Conservation (phyloP, 2,113 vertebrate species). For the Podarcis raffonei region DNA sequence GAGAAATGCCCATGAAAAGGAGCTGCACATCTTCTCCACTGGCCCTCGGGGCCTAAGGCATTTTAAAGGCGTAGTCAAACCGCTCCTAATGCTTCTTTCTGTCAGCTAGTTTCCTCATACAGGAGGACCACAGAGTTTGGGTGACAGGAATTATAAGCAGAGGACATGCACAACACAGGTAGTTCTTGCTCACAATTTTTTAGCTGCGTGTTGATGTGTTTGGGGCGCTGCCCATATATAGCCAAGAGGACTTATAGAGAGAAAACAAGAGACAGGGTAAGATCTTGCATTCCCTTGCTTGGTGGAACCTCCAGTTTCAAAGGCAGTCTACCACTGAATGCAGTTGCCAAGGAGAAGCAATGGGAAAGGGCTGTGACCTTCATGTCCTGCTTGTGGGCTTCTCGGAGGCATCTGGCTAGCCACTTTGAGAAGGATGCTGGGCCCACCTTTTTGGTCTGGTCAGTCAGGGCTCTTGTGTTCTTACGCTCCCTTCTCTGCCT, state of each 20-base stretch:
- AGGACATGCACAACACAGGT: background rate
- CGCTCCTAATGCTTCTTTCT: background rate
- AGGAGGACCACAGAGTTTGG: background rate
- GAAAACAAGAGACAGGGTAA: background rate
- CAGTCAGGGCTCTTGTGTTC: too few relatives aligned
- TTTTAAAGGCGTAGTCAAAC: background rate
- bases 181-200: background rate
- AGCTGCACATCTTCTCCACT: background rate
- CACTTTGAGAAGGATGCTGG: too few relatives aligned
- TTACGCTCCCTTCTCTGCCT: background rate
- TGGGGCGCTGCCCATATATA: background rate
- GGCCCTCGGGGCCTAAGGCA: background rate
- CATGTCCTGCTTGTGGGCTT: background rate
- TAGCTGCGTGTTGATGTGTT: background rate
- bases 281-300: background rate
- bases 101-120: background rate
- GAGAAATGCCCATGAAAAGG: background rate
- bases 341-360: background rate
- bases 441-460: too few relatives aligned
- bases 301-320: background rate
- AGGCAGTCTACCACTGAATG: background rate
- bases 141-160: background rate
- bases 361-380: background rate
- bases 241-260: background rate
- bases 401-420: background rate